Base-by-base conservation (phyloP, 2,888 invertebrate genomes). In the Proisotoma minuta region DNA sequence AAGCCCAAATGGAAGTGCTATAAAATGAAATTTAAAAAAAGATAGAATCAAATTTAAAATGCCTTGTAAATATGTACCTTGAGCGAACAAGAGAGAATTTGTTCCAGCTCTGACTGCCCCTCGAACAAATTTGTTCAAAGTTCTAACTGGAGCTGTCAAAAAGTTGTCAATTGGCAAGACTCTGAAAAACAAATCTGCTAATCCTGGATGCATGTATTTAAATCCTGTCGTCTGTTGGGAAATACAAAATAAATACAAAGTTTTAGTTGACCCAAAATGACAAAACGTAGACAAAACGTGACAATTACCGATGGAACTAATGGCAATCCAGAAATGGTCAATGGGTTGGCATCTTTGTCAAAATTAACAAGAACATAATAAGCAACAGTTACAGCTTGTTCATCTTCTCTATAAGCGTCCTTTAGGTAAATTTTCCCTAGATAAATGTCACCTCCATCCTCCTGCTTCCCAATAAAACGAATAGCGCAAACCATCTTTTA, bases 381-480 rank as follows among this genome's bases (percentile, higher is more conserved):
- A 4, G 20, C 56, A 56, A 56, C 20, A 2, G 56, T 40, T 3
- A 27, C 47, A 3, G 56, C 56, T 27, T 43, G 43, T 39, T 26
- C 3, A 26, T 56, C 56, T 15, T 20, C 26, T 27, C 56, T 40
- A 27, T 56, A 56, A 40, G 26, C 22, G 18, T 56, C 56, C 18
- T n/a, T 4, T 8, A 56, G 4, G 23, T 39, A 56, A 23, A 18
- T 26, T 26, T 56, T 40, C n/a, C 56, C 56, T 18, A 56, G 27
- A 26, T 56, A 56, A 26, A 56, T 56, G 15, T 15, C 22, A 23
- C 43, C 56, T n/a, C 56, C 56, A 20, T 56, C 56, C n/a, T 56
- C 56, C 43, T 56, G 56, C 4, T 24, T 47, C 26, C 56, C 56
- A 3, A 56, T 24, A n/a, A 47, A 47, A 5, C 56, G 22, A 12